Conservation (phyloP, 2,113 vertebrate genomes). For the Podiceps cristatus region DNA sequence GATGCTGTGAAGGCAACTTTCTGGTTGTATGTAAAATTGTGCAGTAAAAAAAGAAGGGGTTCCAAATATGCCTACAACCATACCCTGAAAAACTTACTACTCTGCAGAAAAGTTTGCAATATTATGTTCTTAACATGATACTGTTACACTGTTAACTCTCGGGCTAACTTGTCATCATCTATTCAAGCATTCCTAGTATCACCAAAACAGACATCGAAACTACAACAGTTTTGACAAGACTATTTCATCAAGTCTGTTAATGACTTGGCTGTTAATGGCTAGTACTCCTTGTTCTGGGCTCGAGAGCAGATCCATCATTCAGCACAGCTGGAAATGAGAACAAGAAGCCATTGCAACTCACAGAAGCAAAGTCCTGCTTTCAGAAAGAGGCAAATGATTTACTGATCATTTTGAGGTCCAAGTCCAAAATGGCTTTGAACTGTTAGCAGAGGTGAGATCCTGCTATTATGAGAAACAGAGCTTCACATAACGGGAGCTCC, state of each 20-base stretch:
- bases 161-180: background rate
- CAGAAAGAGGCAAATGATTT: background rate
- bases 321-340: constrained; percentile 16
- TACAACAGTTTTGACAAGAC: constrained; percentile 40
- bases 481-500: background rate
- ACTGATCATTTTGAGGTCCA: background rate
- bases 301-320: background rate
- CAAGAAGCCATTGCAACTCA: background rate
- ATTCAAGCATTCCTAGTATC: background rate
- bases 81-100: background rate
- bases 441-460: background rate
- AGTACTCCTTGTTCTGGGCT: background rate
- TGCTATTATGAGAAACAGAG: background rate
- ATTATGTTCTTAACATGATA: background rate
- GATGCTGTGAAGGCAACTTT: background rate
- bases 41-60: background rate
- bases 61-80: background rate
- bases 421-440: background rate
- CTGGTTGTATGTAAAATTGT: background rate
- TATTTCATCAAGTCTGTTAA: constrained; percentile 24
- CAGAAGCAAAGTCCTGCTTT: background rate
- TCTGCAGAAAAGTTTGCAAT: background rate
- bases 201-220: constrained; percentile 12
- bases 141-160: background rate
- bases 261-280: background rate